Evolutionary conservation across 2,797 vertebrate species (phyloP), one percentile per base, ranked within the genome.

Genomic region (Leuciscus waleckii): DNA sequence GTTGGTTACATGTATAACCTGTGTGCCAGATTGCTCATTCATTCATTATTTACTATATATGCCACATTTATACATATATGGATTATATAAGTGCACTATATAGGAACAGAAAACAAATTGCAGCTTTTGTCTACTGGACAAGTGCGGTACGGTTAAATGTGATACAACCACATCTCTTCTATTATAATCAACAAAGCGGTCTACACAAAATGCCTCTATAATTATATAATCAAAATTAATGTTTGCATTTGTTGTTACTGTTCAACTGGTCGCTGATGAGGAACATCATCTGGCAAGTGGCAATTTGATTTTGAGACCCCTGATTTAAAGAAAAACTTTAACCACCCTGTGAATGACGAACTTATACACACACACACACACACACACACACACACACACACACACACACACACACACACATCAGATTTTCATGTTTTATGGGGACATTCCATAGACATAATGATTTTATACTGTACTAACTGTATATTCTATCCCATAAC

Each of bases 301-400:
- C 1, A n/a, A 43, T 70, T 41, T 70, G 21, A 41, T 23, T 68
- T n/a, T 41, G 23, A 70, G 21, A 26, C 9, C 56, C 56, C 23
- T n/a, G 56, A 23, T 58, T 58, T 58, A n/a, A 58, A 11, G 9
- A 11, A 61, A 67, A 67, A 35, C 26, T 35, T 26, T 41, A 19
- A 78, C 21, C 37, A 78, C n/a, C 23, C 26, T 4, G 56, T 78
- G 23, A 63, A 78, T 78, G 29, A 78, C 63, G 54, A 56, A 17
- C 35, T 23, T 68, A 29, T 16, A 14, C 5, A 61, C 4, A 58
- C 9, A 56, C 21, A 56, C 1, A 17, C 16, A n/a, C 54, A 56
- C 19, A 23, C 21, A 3, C 0, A 54, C 19, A 7, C 7, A 21
- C 4, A 11, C 1, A 14, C 13, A 4, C 13, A 16, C 13, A 11